Base-by-base conservation (phyloP, 1,140 invertebrate species). In the Pseudomyrmex sp. region DNA sequence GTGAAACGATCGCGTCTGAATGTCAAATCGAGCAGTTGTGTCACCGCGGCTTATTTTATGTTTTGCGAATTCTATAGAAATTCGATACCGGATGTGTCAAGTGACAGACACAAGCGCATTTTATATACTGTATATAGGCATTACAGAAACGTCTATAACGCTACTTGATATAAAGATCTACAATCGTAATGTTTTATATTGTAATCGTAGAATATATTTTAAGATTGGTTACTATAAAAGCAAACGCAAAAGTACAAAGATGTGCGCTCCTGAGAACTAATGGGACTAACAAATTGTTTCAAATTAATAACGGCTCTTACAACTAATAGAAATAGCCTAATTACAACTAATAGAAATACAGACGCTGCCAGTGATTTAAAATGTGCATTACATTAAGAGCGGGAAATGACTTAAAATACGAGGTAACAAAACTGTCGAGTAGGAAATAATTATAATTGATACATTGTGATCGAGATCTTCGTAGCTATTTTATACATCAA, bases 361-460 rank as follows among this genome's bases (percentile, higher is more conserved):
- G 20, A 44, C 44, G 10, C 13, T 26, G 10, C 0, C 18, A 15
- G 23, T 52, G 7, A 13, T 9, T 63, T 63, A 23, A 61, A 44
- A 61, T 61, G 13, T 62, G 4, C 59, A 48, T 61, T 50, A n/a
- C 10, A 75, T 75, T 75, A 13, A 12, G 50, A 12, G 4, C 15
- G 44, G 15, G 15, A 54, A 75, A 26, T 75, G 20, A 75, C 35
- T 35, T 48, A 63, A 44, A 48, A 48, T 2, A 54, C 23, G 10
- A 63, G 2, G 46, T 50, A 26, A 62, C 15, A 8, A 35, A 58
- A 61, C 48, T 7, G 58, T 44, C 73, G 46, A 63, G 46, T 63
- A 75, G 73, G 73, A 75, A 75, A 35, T 35, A 35, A 58, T 75
- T 10, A 26, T 26, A 44, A 75, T 62, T 48, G 23, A 63, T 75